Evolutionary conservation across 2,113 vertebrate species (phyloP), one percentile per base, ranked within the genome.

Genomic region (Lagopus leucura): DNA sequence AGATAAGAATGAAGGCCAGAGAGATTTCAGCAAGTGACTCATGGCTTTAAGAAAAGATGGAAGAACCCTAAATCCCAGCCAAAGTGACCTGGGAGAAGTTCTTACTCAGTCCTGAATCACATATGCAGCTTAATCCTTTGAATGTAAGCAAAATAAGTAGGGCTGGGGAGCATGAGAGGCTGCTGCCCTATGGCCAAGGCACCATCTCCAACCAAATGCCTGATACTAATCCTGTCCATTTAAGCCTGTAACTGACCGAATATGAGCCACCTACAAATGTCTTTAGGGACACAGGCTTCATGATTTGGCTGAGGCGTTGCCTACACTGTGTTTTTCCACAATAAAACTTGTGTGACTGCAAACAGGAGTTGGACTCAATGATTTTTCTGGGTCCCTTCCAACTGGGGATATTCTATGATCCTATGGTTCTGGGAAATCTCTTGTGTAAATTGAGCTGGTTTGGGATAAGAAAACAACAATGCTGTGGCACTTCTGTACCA

Each of bases 1-100:
- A 83, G 88, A 93, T 86, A 83, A 86, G 64, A 60, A 76, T 78
- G 50, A 38, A 74, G 28, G 30, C 52, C 38, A 24, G 38, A 38
- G 21, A 78, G 61, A 43, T 81, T 90, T 81, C 73, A 84, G 17
- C 57, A 75, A 57, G 43, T 90, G 82, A 72, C 61, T 94, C 85
- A 90, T 0, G 0, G 50, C 40, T 88, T 73, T 88, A 76, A 66
- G 75, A 66, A 91, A 77, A 88, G 38, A 45, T 55, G 55, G 42
- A 89, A 90, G 72, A 91, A 66, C 38, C 55, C 9, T 18, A 71
- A 60, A 77, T 55, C 2, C 1, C 69, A 13, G 28, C 22, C 61
- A 38, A 72, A 86, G 69, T n/a, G 34, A 84, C 18, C 28, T 2
- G 3, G 8, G 32, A 81, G 47, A 65, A 61, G 10, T 71, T 60